Conservation (phyloP, 2,797 vertebrate genomes). For the Melanotaenia parkinsoni region DNA sequence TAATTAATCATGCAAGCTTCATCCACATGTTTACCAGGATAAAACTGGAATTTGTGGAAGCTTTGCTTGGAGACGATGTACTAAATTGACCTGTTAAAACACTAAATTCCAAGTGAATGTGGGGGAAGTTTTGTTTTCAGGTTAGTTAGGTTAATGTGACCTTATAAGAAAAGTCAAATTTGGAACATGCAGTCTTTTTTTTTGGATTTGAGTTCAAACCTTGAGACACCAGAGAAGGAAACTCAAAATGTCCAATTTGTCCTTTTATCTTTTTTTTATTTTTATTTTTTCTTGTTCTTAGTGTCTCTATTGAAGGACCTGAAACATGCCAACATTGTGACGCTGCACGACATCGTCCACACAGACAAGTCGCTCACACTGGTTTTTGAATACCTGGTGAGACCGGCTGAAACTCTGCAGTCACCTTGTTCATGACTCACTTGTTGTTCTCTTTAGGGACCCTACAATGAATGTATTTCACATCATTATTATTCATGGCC, state of each 20-base stretch:
- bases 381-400: slow-evolving; percentile 98
- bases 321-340: slow-evolving; percentile 98
- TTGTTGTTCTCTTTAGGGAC: slow-evolving; percentile 25
- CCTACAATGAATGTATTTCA: slow-evolving; percentile 37
- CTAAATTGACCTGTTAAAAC: background rate
- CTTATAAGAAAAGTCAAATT: background rate
- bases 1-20: background rate
- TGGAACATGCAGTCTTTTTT: background rate
- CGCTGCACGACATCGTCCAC: slow-evolving; percentile 95
- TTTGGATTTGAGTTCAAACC: background rate
- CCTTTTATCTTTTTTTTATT: background rate
- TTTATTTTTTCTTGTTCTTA: slow-evolving; percentile 56
- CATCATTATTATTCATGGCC: slow-evolving; percentile 58
- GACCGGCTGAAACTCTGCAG: slow-evolving; percentile 44
- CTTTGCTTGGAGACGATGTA: background rate
- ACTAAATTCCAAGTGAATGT: background rate
- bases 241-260: background rate
- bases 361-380: slow-evolving; percentile 96
- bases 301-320: slow-evolving; percentile 96
- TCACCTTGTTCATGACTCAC: slow-evolving; percentile 28
- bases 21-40: background rate
- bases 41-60: background rate
- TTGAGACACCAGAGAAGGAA: background rate
- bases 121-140: background rate
- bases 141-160: background rate